Base-by-base conservation (phyloP, 2,888 invertebrate species). In the Drosophila paucipuncta region DNA sequence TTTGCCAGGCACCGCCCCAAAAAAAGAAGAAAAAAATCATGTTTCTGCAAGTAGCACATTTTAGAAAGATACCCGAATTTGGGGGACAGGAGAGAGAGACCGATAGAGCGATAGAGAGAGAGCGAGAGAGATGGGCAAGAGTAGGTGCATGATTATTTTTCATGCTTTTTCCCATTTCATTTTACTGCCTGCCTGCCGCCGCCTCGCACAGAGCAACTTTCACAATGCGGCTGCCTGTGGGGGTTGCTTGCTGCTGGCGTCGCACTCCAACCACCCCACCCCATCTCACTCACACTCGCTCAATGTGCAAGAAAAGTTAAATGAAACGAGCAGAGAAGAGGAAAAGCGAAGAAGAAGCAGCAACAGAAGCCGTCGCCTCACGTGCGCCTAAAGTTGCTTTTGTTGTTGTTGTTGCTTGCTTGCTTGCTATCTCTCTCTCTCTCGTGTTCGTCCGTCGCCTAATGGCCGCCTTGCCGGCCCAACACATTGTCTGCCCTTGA, bases 401-500 rank as follows among this genome's bases (percentile, higher is more conserved):
- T 35, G 33, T 13, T 35, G 11, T 13, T 35, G 13, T 33, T 54
- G 71, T 63, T 47, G 49, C 55, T 43, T 50, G 50, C 50, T 64
- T 73, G 70, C 71, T 60, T 33, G 62, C 70, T 63, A 68, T 43
- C 43, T 65, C 68, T 49, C 49, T 62, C 64, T 53, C 72, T 67
- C 70, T 43, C 35, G 66, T 53, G 3, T 47, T 7, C 22, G 13
- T 13, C 22, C 22, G 13, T 25, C 16, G 22, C 22, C 22, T 25
- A 47, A 47, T 47, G 47, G 47, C 47, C 22, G 28, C 47, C 47
- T 25, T 47, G 37, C 22, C 74, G 76, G 62, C 65, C 79, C 83
- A 80, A 65, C 71, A 80, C 89, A 92, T 92, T 92, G 92, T 92
- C 93, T 92, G 92, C 93, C 92, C 92, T 92, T 92, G 92, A 92